Evolutionary conservation across 2,113 vertebrate species (phyloP), one percentile per base, ranked within the genome.

Genomic region (Illadopsis cleaveri): DNA sequence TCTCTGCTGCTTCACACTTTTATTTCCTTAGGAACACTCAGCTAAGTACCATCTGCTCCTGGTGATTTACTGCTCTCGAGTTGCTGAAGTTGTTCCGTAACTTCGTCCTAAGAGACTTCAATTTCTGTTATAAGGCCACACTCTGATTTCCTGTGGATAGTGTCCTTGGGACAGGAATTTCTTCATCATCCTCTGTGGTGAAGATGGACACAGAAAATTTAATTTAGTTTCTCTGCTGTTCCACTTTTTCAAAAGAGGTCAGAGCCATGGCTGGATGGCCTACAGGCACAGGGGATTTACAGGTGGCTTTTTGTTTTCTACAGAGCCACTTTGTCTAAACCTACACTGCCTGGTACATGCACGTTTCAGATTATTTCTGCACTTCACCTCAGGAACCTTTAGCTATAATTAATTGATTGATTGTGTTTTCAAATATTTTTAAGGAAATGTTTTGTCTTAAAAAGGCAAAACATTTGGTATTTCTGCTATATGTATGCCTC

Each of bases 1-100:
- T 95, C 94, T 96, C 87, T 96, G 89, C 86, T 94, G 93, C 97
- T 98, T 98, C 97, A 97, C 96, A 98, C 97, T 97, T 96, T 96
- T 97, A 97, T 97, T 97, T 96, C 96, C 96, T 97, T 91, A 96
- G 96, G 96, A 98, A 97, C 96, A 98, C 96, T 97, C 94, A 3
- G 96, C 93, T 96, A 96, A 97, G 96, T 94, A 97, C 98, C 97
- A 97, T 98, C 98, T 98, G 97, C 96, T 97, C 93, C 58, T 94
- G 96, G 90, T 97, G 97, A 97, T 98, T 98, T 98, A 98, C 97
- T 97, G 88, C 93, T 95, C 72, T 93, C 5, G 9, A 97, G 73
- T 90, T 96, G 96, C 96, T 97, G 89, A 96, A 96, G 96, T 97
- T 96, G 96, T 73, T 97, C 91, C 94, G 10, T 82, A 92, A 92